phyloP scores from a whole-genome alignment of 1,140 invertebrate genomes.

The Hirudo medicinalis region DNA sequence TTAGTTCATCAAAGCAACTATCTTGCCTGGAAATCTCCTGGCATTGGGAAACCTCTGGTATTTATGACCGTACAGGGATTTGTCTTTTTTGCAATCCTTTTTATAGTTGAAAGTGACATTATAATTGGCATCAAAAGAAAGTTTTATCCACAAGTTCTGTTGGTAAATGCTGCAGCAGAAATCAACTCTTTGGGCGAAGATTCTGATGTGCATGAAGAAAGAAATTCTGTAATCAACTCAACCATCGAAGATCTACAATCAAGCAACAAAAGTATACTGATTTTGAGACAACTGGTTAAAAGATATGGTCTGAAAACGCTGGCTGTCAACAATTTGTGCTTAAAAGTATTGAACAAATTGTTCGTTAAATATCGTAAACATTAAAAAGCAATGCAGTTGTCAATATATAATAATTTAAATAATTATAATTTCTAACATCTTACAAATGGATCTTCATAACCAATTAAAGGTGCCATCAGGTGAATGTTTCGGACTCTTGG shows the following conservation, averaged over 20 bases:
- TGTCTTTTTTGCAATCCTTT: conserved; percentile 43
- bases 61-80: conserved; percentile 45
- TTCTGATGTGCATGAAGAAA: conserved; percentile 5
- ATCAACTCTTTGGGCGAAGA: background rate
- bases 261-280: background rate
- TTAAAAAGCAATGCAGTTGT: too few species aligned
- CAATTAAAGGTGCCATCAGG: background rate
- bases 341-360: background rate
- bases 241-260: conserved; percentile 2
- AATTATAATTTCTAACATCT: too few species aligned
- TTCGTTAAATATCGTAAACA: too few species aligned
- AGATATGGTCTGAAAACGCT: background rate
- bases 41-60: conserved; percentile 47
- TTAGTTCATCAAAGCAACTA: background rate
- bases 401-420: too few species aligned
- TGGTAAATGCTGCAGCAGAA: background rate
- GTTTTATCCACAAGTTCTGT: background rate
- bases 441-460: too few species aligned
- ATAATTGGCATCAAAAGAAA: conserved; percentile 12
- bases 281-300: conserved; percentile 8
- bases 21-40: conserved; percentile 26
- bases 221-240: background rate
- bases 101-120: conserved; percentile 42
- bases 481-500: conserved; percentile 40
- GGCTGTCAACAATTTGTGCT: conserved; percentile 15